phyloP scores from a whole-genome alignment of 2,113 vertebrate genomes.

The Tapirus terrestris region DNA sequence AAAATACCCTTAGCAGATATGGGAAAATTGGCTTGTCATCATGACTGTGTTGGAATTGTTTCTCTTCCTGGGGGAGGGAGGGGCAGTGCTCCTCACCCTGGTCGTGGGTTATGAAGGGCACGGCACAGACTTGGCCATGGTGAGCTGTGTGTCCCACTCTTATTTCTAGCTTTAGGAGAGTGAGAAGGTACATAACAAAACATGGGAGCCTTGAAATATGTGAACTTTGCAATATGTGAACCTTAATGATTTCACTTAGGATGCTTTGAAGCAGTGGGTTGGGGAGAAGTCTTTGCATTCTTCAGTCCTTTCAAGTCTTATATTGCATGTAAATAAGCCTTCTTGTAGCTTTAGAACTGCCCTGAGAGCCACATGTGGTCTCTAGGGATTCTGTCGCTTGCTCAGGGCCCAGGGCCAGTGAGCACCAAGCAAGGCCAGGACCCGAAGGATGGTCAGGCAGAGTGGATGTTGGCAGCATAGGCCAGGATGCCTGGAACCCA shows the following conservation, averaged over 20 bases:
- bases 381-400: background rate
- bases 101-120: fast-evolving
- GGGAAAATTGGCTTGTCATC: fast-evolving
- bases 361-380: fast-evolving
- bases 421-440: background rate
- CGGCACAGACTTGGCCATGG: fast-evolving
- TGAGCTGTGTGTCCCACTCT: fast-evolving
- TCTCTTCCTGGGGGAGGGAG: background rate
- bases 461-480: fast-evolving
- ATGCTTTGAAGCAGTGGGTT: background rate
- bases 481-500: background rate
- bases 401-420: background rate
- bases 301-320: background rate
- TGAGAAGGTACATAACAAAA: background rate
- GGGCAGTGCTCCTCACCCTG: fast-evolving
- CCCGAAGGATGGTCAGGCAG: background rate
- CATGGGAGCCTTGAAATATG: no score
- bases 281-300: background rate
- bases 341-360: background rate
- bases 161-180: background rate
- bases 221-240: background rate
- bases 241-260: background rate
- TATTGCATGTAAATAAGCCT: fast-evolving
- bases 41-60: background rate
- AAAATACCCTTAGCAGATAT: background rate